Conservation (phyloP, 2,797 vertebrate genomes). For the Eidolon dupreanum region DNA sequence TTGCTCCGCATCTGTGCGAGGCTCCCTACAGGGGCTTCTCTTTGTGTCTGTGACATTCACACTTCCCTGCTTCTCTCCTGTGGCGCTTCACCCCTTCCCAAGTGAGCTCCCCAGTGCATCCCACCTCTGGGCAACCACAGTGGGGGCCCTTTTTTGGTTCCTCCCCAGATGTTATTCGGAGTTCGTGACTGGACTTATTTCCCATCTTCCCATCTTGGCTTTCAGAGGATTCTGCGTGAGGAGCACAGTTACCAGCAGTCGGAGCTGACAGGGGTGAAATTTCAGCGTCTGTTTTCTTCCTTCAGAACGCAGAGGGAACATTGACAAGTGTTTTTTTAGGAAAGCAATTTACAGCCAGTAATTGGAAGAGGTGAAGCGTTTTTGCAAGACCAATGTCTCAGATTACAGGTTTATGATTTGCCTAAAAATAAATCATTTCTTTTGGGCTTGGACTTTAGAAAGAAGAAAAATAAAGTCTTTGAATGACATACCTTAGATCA, state of each 20-base stretch:
- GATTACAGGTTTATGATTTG: neutral
- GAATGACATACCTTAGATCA: constrained; percentile 32
- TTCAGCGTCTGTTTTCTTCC: neutral
- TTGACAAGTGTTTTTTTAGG: neutral
- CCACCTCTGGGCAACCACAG: neutral
- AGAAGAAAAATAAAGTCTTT: constrained; percentile 49
- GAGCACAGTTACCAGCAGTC: neutral
- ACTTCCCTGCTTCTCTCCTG: neutral
- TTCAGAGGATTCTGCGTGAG: neutral
- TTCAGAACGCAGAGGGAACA: neutral
- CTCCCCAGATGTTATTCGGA: neutral
- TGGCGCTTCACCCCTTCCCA: neutral
- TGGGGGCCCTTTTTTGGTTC: neutral
- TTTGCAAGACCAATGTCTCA: constrained; percentile 47
- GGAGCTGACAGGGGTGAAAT: neutral
- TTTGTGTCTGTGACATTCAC: neutral
- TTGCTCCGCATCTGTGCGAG: neutral
- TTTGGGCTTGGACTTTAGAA: constrained; percentile 50
- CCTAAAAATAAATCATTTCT: constrained; percentile 67
- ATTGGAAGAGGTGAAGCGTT: constrained; percentile 39
- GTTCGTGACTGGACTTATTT: neutral
- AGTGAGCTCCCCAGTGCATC: neutral
- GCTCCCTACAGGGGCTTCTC: neutral
- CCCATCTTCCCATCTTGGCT: rapidly evolving
- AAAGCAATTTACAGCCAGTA: constrained; percentile 39